These are phyloP conservation scores for Heliconius cydno DNA, from an alignment of 2,888 invertebrate genomes.

Conservation along the genomic window DNA sequence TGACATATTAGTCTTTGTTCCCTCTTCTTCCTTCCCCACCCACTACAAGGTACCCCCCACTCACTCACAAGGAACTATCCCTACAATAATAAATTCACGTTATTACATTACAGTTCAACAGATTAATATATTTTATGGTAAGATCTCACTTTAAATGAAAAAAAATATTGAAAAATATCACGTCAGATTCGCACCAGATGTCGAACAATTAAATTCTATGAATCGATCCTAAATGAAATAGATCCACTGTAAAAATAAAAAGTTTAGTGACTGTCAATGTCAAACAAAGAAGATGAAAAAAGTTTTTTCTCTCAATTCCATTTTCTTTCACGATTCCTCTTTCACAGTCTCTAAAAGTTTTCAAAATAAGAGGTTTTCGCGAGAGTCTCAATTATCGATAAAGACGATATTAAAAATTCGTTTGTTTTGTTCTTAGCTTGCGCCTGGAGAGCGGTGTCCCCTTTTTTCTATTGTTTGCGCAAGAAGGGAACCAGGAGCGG, in stretches of 20 bases:
- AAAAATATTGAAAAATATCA: constrained; percentile 63
- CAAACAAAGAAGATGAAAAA: constrained; percentile 84
- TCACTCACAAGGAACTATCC: constrained; percentile 56
- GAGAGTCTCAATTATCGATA: constrained; percentile 83
- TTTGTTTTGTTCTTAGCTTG: constrained; percentile 82
- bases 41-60: constrained; percentile 53
- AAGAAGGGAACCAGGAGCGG: constrained; percentile 73
- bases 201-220: constrained; percentile 70
- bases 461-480: constrained; percentile 81
- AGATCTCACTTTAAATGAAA: constrained; percentile 47
- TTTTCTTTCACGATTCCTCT: constrained; percentile 81
- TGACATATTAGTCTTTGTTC: constrained; percentile 83
- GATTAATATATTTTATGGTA: constrained; percentile 38
- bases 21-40: constrained; percentile 51
- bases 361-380: constrained; percentile 82
- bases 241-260: constrained; percentile 79
- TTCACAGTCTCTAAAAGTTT: constrained; percentile 81
- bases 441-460: constrained; percentile 75
- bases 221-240: constrained; percentile 81
- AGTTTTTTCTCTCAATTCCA: constrained; percentile 80
- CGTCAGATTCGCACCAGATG: constrained; percentile 69
- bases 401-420: constrained; percentile 84
- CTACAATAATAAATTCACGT: constrained; percentile 47
- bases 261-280: constrained; percentile 82
- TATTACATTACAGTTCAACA: constrained; percentile 13